These are phyloP conservation scores for Drosophila buzzatii DNA, from an alignment of 2,888 invertebrate genomes.

Conservation along the genomic window DNA sequence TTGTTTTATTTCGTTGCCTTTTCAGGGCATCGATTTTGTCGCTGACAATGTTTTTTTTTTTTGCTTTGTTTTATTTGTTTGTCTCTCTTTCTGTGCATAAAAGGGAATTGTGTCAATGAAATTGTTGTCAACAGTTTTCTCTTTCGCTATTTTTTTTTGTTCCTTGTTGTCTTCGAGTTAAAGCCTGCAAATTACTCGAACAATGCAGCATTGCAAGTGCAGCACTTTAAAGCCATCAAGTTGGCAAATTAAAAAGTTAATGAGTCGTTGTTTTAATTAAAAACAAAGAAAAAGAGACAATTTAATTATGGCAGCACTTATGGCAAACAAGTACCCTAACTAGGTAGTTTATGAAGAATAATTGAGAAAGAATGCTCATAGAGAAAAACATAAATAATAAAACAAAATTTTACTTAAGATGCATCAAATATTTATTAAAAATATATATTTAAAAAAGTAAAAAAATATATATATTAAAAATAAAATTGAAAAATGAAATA, in stretches of 20 bases:
- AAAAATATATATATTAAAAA: no score
- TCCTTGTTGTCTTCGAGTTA: slow-evolving; percentile 17
- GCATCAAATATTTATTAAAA: not conserved
- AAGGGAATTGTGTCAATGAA: slow-evolving; percentile 67
- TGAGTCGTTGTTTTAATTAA: slow-evolving; percentile 31
- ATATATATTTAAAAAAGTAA: no score
- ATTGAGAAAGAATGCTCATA: no score
- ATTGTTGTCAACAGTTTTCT: slow-evolving; percentile 65
- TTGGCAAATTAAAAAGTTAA: slow-evolving; percentile 21
- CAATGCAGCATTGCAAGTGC: slow-evolving; percentile 26
- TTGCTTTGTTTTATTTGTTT: slow-evolving; percentile 55
- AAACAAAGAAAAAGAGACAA: not conserved
- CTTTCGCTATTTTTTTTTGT: slow-evolving; percentile 26
- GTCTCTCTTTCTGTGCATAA: slow-evolving; percentile 33
- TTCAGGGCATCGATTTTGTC: slow-evolving; percentile 76
- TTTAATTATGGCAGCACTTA: no score
- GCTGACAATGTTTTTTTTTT: slow-evolving; percentile 61
- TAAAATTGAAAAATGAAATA: no score
- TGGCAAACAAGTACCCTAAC: not conserved
- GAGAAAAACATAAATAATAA: no score
- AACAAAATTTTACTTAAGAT: not conserved
- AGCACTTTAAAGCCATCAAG: slow-evolving; percentile 46
- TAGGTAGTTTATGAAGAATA: not conserved
- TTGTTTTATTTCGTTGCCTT: slow-evolving; percentile 70
- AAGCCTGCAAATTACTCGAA: slow-evolving; percentile 45